A percentile compares a stretch with the other conserved stretches of the same genome.
phyloP scores from a whole-genome alignment of 2,797 vertebrate species.

The Pangasius krempfi region DNA sequence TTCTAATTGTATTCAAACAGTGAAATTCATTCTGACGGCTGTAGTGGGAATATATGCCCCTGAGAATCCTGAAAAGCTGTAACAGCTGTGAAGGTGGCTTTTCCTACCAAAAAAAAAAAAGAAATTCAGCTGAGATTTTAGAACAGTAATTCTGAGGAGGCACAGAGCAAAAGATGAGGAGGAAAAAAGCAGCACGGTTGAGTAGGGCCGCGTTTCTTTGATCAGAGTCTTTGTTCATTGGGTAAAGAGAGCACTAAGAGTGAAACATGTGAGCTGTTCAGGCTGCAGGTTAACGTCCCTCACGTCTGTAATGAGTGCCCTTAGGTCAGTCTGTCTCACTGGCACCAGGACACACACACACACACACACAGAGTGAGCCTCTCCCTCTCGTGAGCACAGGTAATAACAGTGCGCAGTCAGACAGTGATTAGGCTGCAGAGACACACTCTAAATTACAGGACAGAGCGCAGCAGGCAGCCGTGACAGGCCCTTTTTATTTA shows the following conservation, averaged over 20 bases:
- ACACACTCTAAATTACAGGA: constrained; percentile 63
- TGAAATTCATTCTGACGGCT: neutral
- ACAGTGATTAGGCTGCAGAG: constrained; percentile 63
- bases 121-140: neutral
- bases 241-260: constrained; percentile 40
- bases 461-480: constrained; percentile 55
- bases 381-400: constrained; percentile 61
- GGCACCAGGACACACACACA: constrained; percentile 50
- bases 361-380: constrained; percentile 33
- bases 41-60: neutral
- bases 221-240: constrained; percentile 31
- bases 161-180: neutral
- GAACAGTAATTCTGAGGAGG: neutral
- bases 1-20: constrained; percentile 14
- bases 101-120: neutral
- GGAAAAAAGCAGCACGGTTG: neutral
- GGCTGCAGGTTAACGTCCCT: constrained; percentile 50
- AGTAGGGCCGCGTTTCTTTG: neutral
- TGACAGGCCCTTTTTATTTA: constrained; percentile 59
- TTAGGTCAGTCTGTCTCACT: constrained; percentile 55
- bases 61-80: neutral
- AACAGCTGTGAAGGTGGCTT: no score
- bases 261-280: constrained; percentile 47
- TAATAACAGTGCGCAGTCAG: constrained; percentile 62
- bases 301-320: constrained; percentile 58